Percentiles rank a stretch among this genome's conserved stretches.
Conservation (phyloP, 2,113 vertebrate species). For the Oryzias woworae region DNA sequence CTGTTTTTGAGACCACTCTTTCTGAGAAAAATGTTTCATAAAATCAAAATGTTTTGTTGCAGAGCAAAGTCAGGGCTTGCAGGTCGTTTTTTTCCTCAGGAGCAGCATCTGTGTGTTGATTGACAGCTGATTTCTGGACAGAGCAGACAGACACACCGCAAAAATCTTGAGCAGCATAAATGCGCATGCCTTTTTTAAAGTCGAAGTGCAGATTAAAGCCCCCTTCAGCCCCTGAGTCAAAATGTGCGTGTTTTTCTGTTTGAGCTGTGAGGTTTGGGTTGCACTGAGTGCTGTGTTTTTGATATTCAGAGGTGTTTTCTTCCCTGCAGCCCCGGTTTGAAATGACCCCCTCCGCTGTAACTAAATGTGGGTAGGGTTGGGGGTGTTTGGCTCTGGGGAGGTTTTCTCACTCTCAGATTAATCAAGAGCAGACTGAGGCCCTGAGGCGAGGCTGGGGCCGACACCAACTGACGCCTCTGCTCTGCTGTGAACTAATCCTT, state of each 20-base stretch:
- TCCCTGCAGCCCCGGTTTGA: constrained; percentile 25
- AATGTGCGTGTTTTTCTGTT: constrained; percentile 6
- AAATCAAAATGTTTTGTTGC: too few relatives aligned
- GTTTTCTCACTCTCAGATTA: constrained; percentile 66
- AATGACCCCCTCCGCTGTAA: constrained; percentile 59
- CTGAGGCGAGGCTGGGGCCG: constrained; percentile 54
- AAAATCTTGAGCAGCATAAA: constrained; percentile 3
- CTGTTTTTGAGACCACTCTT: too few relatives aligned
- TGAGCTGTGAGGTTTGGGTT: constrained; percentile 36
- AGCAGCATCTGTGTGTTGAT: constrained; percentile 2
- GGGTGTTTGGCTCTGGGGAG: constrained; percentile 54
- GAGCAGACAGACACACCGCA: neutral
- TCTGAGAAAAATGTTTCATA: too few relatives aligned
- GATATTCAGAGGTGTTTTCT: constrained; percentile 39
- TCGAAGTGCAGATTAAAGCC: constrained; percentile 5
- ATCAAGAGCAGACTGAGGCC: constrained; percentile 73
- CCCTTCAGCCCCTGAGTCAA: neutral
- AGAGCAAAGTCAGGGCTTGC: too few relatives aligned
- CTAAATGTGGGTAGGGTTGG: constrained; percentile 3
- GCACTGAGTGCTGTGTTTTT: constrained; percentile 55
- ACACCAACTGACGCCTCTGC: constrained; percentile 59
- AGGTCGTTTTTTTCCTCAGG: too few relatives aligned
- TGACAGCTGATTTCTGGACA: constrained; percentile 12
- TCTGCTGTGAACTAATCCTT: constrained; percentile 61
- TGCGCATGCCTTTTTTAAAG: neutral